phyloP scores from a whole-genome alignment of 2,888 invertebrate genomes.

The Arenicola marina region DNA sequence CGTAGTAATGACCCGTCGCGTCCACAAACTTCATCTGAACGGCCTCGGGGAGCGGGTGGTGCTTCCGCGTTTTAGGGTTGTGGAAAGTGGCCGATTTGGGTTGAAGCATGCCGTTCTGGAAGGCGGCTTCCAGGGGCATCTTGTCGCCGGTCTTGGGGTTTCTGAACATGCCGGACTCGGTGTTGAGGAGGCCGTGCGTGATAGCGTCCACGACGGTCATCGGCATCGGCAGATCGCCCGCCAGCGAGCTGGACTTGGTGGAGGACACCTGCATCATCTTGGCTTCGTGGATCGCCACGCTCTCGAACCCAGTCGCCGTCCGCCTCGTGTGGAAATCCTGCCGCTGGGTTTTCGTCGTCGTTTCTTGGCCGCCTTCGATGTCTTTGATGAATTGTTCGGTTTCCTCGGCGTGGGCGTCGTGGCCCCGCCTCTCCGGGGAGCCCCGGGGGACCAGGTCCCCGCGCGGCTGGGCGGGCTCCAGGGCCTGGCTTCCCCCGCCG shows the following conservation, averaged over 20 bases:
- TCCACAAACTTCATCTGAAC: constrained; percentile 27
- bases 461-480: background rate
- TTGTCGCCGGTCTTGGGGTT: constrained; percentile 80
- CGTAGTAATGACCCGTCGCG: constrained; percentile 67
- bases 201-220: constrained; percentile 79
- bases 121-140: constrained; percentile 81
- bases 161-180: constrained; percentile 68
- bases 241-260: constrained; percentile 15
- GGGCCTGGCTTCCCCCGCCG: background rate
- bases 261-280: constrained; percentile 21
- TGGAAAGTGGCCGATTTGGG: constrained; percentile 21
- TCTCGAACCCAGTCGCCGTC: constrained; percentile 31
- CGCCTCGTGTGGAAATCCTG: constrained; percentile 26
- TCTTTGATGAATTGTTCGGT: constrained; percentile 27
- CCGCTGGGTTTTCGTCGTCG: constrained; percentile 14
- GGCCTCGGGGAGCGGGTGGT: constrained; percentile 22
- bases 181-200: constrained; percentile 75
- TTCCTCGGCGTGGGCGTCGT: constrained; percentile 30
- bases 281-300: constrained; percentile 29
- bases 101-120: constrained; percentile 64
- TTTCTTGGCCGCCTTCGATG: constrained; percentile 32
- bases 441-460: background rate
- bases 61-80: constrained; percentile 18
- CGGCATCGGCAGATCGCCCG: constrained; percentile 32
- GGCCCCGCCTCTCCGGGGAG: constrained; percentile 9